Conservation (phyloP, 2,113 vertebrate genomes). For the Mellivora capensis region DNA sequence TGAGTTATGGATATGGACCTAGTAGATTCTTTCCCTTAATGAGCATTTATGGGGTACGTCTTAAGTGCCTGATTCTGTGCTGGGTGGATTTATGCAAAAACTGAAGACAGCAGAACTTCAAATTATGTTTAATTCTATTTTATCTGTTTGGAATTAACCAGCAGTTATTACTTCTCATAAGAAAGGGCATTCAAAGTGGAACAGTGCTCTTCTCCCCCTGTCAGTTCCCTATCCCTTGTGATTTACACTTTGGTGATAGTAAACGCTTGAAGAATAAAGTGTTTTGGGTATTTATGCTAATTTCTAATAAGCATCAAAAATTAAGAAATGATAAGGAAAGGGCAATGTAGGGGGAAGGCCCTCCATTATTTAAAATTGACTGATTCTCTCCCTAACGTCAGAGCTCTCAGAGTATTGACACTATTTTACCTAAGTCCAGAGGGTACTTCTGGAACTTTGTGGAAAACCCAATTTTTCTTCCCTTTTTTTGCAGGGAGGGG, state of each 20-base stretch:
- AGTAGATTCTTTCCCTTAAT: neutral
- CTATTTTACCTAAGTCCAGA: slow-evolving; percentile 36
- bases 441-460: slow-evolving; percentile 19
- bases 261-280: neutral
- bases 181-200: neutral
- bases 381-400: neutral
- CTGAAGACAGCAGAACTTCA: neutral
- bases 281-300: neutral
- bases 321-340: neutral
- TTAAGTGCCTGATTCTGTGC: neutral
- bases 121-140: neutral
- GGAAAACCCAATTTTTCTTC: slow-evolving; percentile 54
- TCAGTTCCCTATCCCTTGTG: neutral
- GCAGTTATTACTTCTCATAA: neutral
- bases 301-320: neutral
- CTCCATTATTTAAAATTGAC: neutral
- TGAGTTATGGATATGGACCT: neutral
- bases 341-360: accelerated
- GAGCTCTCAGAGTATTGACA: neutral
- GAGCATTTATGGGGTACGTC: neutral
- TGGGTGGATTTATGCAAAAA: neutral
- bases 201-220: accelerated
- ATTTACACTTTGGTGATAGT: neutral
- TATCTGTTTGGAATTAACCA: neutral
- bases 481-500: neutral